Base-by-base conservation (phyloP, 1,140 invertebrate species). In the Leptopilina boulardi region DNA sequence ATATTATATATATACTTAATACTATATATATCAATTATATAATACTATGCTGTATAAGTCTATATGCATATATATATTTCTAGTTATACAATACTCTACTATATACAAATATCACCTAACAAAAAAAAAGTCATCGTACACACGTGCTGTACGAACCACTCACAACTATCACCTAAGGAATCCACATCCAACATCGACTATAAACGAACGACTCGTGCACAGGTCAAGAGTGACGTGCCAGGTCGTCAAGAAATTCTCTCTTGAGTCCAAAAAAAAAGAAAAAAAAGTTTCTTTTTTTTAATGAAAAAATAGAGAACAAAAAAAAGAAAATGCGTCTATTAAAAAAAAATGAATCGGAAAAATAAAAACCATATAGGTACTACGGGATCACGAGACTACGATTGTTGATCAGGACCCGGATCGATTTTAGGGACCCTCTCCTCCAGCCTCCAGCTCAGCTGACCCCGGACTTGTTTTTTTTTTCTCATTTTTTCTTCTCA, bases 401-500 rank as follows among this genome's bases (percentile, higher is more conserved):
- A 86, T 80, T 80, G 80, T 79, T 83, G 81, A 84, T 86, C 82
- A 79, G 80, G 80, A 83, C 76, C 77, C 78, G 82, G 76, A 76
- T 73, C 73, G 77, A 76, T 81, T 83, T 79, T 77, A 79, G 77
- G 75, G 78, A 76, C 76, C 77, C 79, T 78, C 79, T 84, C 83
- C 83, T 82, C 81, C 84, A 87, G 85, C 84, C 81, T 86, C 81
- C 84, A 82, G 85, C 84, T 82, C 71, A 79, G 76, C 75, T 78
- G 70, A 78, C 73, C 71, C 73, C 47, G 18, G 80, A 71, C 72
- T 79, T 78, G 70, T 77, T 71, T 74, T 74, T 77, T 77, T 54
- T 34, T 26, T 11, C 66, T 56, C 30, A 73, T 80, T 41, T 51
- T n/a, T 77, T 78, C 76, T 80, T 79, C 83, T 80, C 78, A 75